These are phyloP conservation scores for Engystomops pustulosus DNA, from an alignment of 2,113 vertebrate species.

Conservation along the genomic window DNA sequence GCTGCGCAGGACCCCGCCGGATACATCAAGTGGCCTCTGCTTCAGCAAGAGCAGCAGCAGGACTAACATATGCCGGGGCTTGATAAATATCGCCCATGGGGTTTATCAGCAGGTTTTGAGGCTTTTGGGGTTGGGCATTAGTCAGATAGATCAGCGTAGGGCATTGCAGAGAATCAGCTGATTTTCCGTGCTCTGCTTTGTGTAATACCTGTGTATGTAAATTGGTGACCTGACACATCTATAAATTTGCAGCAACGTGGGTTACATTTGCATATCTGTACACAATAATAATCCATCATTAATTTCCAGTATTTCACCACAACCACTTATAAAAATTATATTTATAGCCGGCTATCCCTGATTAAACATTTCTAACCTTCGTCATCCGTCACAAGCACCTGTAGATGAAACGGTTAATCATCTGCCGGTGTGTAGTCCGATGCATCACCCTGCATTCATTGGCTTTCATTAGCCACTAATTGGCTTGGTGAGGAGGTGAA, in stretches of 20 bases:
- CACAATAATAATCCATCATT: not conserved
- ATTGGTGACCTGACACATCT: not conserved
- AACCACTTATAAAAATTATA: not conserved
- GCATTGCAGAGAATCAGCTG: no score
- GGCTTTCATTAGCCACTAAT: slow-evolving; percentile 28
- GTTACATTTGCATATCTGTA: not conserved
- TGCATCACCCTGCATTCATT: slow-evolving; percentile 11
- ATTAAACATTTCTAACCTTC: not conserved
- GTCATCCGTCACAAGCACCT: not conserved
- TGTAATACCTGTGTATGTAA: no score
- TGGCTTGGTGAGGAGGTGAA: slow-evolving; percentile 61
- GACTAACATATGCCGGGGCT: no score
- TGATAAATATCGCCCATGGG: no score
- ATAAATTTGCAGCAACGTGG: not conserved
- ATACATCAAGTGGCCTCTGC: no score
- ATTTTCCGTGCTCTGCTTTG: no score
- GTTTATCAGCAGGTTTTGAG: no score
- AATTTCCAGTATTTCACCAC: not conserved
- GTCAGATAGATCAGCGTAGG: no score
- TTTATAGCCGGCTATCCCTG: not conserved
- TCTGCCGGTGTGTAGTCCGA: not conserved
- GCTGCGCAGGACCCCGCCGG: no score
- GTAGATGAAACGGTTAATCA: slow-evolving; percentile 4
- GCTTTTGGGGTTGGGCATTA: no score
- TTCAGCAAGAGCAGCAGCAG: no score